Base-by-base conservation (phyloP, 2,888 invertebrate genomes). In the Sericinus montela region DNA sequence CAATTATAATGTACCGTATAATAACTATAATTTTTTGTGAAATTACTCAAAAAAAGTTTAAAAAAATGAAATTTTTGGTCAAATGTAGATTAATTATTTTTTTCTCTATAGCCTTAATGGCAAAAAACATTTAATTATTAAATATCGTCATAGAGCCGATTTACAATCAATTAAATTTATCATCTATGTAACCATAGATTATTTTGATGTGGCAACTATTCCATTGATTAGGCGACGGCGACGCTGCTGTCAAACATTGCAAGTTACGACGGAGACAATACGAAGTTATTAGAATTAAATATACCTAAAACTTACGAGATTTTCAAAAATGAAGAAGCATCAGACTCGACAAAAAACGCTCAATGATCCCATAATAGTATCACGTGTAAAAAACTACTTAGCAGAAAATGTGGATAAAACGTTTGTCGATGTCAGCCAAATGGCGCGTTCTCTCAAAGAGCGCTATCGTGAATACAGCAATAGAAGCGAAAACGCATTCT, bases 331-430 rank as follows among this genome's bases (percentile, higher is more conserved):
- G 89, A 89, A 89, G 78, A 89, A 89, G 74, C 79, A 80, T 46
- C 83, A 86, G 63, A 77, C 82, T n/a, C 71, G 85, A 54, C 81
- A 83, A 69, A 88, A 87, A 67, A 80, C 82, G 52, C 55, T 86
- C 35, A 84, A 73, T 62, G 92, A 92, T 67, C 91, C 90, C 3
- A 67, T 90, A 30, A 91, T 92, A 54, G 91, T 91, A 48, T 89
- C 90, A 59, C 90, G 92, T 47, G 92, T 92, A 25, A 91, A 91
- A 71, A 91, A 94, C 91, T 96, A 96, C 74, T 90, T 96, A 64
- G 94, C 94, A 57, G 93, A 93, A 63, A 94, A 95, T 85, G 93
- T 93, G 54, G 93, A 94, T 65, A 93, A 94, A 79, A 93, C 93
- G 6, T 94, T 93, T 72, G 92, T 96, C 57, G 95, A 96, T 89